These are phyloP conservation scores for Poecilia wingei DNA, from an alignment of 2,797 vertebrate species.

Conservation along the genomic window DNA sequence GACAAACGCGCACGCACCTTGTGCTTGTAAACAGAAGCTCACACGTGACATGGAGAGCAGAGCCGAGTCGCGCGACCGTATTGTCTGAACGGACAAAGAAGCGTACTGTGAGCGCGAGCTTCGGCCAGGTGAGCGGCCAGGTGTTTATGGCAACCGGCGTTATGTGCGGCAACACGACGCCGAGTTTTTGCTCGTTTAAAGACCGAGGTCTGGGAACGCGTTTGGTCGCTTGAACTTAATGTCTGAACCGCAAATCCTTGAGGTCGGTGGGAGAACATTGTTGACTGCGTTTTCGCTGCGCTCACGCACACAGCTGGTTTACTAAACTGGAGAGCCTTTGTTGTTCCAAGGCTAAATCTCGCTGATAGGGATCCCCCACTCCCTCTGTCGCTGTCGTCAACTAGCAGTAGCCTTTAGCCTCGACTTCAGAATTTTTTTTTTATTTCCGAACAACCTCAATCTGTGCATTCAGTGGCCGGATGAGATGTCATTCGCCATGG, in stretches of 20 bases:
- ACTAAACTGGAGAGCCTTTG: constrained; percentile 47
- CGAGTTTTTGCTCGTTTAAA: neutral
- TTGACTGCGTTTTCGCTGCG: constrained; percentile 27
- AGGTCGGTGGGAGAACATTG: constrained; percentile 24
- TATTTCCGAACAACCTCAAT: constrained; percentile 13
- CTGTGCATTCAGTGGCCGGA: constrained; percentile 41
- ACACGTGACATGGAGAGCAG: constrained; percentile 81
- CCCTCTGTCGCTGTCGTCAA: constrained; percentile 16
- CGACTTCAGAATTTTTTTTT: neutral
- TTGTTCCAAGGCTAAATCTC: constrained; percentile 25
- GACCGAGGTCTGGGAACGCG: constrained; percentile 10
- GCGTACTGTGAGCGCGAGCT: constrained; percentile 18
- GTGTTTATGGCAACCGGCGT: constrained; percentile 52
- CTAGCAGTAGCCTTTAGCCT: constrained; percentile 48
- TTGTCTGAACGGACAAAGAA: constrained; percentile 70
- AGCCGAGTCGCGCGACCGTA: constrained; percentile 66
- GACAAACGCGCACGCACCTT: constrained; percentile 69
- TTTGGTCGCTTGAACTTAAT: constrained; percentile 25
- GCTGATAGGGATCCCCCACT: neutral
- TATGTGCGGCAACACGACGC: constrained; percentile 7
- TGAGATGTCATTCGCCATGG: constrained; percentile 90
- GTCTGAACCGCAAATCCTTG: constrained; percentile 21
- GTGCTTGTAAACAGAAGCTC: constrained; percentile 90
- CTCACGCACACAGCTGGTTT: constrained; percentile 35
- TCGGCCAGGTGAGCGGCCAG: constrained; percentile 51